Evolutionary conservation across 2,113 vertebrate species (phyloP).

Genomic region (Atherinomorus stipes): DNA sequence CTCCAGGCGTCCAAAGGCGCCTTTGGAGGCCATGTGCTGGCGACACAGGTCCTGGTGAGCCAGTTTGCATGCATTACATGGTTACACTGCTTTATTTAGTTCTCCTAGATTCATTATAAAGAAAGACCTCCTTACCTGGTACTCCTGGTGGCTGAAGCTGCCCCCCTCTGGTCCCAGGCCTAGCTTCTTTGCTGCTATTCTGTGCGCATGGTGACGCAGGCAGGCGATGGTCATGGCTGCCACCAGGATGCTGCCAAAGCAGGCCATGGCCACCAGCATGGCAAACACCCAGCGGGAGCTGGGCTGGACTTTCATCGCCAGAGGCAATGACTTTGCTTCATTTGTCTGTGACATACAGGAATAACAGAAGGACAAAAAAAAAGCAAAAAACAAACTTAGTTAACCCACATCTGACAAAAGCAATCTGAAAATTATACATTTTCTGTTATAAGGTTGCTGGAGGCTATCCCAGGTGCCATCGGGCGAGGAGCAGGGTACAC

Average conservation of each 20-base stretch:
- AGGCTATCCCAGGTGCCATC: too few species aligned
- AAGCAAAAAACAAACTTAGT: not conserved
- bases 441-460: too few species aligned
- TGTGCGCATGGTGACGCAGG: conserved; percentile 88
- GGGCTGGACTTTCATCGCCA: conserved; percentile 73
- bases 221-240: conserved; percentile 87
- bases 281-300: conserved; percentile 88
- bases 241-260: conserved; percentile 87
- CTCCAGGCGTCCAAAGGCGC: conserved; percentile 88
- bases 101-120: too few species aligned
- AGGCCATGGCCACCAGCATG: conserved; percentile 89
- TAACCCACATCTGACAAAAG: not conserved
- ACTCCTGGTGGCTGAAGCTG: conserved; percentile 90
- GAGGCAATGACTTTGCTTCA: conserved; percentile 78
- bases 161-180: conserved; percentile 92
- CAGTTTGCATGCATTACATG: conserved; percentile 24
- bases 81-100: conserved; percentile 1
- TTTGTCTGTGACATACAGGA: conserved; percentile 69
- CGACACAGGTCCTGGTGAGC: conserved; percentile 93
- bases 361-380: not conserved
- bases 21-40: conserved; percentile 97
- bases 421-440: not conserved
- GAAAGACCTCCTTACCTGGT: conserved; percentile 97
- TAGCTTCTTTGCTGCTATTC: conserved; percentile 90
- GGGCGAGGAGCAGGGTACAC: too few species aligned